These are phyloP conservation scores for Zapornia atra DNA, from an alignment of 2,113 vertebrate genomes.

Conservation along the genomic window DNA sequence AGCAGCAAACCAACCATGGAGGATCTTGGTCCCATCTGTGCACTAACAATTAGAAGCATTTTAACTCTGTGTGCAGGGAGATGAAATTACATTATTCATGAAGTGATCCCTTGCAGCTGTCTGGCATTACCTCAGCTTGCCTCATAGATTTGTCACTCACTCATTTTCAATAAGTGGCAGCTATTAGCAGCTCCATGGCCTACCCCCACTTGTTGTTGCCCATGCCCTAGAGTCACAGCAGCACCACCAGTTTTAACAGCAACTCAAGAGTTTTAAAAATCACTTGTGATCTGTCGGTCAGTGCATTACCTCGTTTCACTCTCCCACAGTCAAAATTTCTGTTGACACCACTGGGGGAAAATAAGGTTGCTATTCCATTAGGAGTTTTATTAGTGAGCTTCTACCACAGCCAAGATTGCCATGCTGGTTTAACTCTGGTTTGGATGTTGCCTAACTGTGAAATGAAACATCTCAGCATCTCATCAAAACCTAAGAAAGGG, in stretches of 20 bases:
- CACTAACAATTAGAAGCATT: conserved; percentile 29
- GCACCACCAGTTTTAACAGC: not conserved
- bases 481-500: not conserved
- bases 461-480: not conserved
- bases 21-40: conserved; percentile 36
- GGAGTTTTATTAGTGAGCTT: not conserved
- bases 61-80: not conserved
- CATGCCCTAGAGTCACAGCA: not conserved
- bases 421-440: not conserved
- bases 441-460: not conserved
- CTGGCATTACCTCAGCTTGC: not conserved
- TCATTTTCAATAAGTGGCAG: not conserved
- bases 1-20: not conserved
- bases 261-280: not conserved
- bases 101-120: not conserved
- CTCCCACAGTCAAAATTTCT: not conserved
- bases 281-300: not conserved
- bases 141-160: not conserved
- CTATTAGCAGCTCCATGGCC: not conserved
- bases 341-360: not conserved
- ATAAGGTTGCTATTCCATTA: not conserved
- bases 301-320: not conserved
- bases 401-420: accelerated
- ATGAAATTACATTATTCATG: conserved; percentile 34
- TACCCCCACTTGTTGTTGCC: not conserved